Conservation (phyloP, 2,113 vertebrate species). For the Colius striatus region DNA sequence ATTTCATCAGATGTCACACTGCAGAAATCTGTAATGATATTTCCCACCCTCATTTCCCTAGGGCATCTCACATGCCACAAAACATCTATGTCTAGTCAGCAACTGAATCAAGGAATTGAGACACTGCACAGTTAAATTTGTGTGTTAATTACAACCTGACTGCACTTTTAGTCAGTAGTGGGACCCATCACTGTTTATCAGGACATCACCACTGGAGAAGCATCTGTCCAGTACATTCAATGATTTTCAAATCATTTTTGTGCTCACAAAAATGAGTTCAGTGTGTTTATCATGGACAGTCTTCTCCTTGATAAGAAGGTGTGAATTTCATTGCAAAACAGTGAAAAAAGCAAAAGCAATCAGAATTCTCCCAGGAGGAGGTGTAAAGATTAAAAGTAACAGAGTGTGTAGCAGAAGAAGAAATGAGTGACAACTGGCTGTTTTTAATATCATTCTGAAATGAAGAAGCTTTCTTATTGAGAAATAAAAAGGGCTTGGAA, state of each 20-base stretch:
- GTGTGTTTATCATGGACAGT: background rate
- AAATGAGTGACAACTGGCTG: background rate
- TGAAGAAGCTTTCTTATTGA: background rate
- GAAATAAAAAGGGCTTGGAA: background rate
- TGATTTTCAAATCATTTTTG: background rate
- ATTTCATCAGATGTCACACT: background rate
- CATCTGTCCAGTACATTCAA: background rate
- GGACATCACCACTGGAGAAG: background rate
- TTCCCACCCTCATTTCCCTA: background rate
- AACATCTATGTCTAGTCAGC: background rate
- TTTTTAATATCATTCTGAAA: slow-evolving; percentile 26
- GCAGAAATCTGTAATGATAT: background rate
- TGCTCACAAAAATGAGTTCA: background rate
- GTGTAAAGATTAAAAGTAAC: background rate
- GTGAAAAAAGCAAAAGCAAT: background rate
- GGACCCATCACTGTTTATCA: background rate
- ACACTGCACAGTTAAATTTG: background rate
- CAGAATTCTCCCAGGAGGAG: background rate
- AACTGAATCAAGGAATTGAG: background rate
- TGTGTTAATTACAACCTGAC: background rate
- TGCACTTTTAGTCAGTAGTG: background rate
- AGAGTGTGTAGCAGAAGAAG: background rate
- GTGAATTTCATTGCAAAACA: background rate
- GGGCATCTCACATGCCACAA: background rate
- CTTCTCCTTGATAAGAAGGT: background rate